Evolutionary conservation across 2,113 vertebrate species (phyloP), one percentile per base, ranked within the genome.

Genomic region (Vulpes lagopus): DNA sequence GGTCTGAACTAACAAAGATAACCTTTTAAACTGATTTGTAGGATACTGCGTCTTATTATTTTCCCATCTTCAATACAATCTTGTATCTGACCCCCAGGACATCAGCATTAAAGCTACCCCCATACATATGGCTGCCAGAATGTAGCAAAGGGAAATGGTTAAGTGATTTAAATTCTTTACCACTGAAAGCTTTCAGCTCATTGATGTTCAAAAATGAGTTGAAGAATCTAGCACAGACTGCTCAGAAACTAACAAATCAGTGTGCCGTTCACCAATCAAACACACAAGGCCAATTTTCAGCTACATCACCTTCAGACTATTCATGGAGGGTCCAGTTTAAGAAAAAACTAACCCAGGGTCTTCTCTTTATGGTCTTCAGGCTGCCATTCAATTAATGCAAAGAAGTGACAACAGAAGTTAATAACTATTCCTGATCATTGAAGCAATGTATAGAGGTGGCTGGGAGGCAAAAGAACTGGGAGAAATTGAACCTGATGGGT

Each of bases 401-500:
- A 97, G 92, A 93, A 32, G 8, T n/a, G 88, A 1, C 57, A 81
- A 49, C 64, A 93, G 96, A 98, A 97, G 98, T 91, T 98, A 97
- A 97, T 96, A 94, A 97, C 91, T 96, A 81, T 90, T 92, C 35
- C 93, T 88, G 85, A 78, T 96, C 94, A 96, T 71, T 69, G 91
- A 95, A 98, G 97, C 92, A 96, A 60, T 91, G 92, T 64, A 91
- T 73, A 94, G 80, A 91, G 96, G 78, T 57, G 78, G 82, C 71
- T 80, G 92, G 84, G 60, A 96, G 97, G 93, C 84, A 89, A 94
- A 95, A 96, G 96, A 94, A 92, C 22, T 25, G 78, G 51, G 91
- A 73, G 81, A 91, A 74, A 93, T 53, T 93, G 98, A 97, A 97
- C 87, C 97, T 97, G 97, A 98, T 98, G 98, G 98, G 98, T 97